Evolutionary conservation across 2,797 vertebrate genomes (phyloP), one percentile per base, ranked within the genome.

Genomic region (Hydrophis major): DNA sequence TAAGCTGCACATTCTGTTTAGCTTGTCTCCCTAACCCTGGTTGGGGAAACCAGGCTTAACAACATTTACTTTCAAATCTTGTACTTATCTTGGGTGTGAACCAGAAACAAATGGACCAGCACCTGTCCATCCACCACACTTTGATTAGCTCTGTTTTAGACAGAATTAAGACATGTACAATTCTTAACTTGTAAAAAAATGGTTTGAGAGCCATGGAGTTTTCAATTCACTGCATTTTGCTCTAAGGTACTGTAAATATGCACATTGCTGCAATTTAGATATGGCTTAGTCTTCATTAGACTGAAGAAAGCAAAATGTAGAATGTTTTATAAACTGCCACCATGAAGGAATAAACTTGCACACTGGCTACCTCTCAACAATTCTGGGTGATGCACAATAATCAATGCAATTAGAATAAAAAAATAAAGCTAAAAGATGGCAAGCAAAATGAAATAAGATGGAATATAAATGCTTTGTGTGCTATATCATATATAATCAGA

Each of bases 401-500:
- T 69, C n/a, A 18, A 7, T 32, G 66, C 66, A 74, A 74, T 37
- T 78, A 42, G 32, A 37, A 42, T 37, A 20, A 42, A 78, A 20
- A 78, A 78, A 78, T 42, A 42, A 78, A 78, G 32, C 6, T 78
- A 78, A 78, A 78, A 78, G 69, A 42, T 78, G 69, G 32, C 32
- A 78, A 74, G 32, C 69, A 74, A 8, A 37, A 69, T 74, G n/a
- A 74, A 74, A 42, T 42, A 10, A 78, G 5, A 66, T n/a, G 25
- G 6, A 74, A 88, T 89, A 91, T 56, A 93, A 86, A 92, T 63
- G 25, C 14, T 53, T 87, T 32, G 18, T 87, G 22, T 69, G 92
- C 90, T 93, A 92, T 37, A 37, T 78, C 50, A 91, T n/a, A 86
- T 91, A 42, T 91, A 78, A 78, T 78, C 18, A 22, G 74, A 78